A percentile compares a stretch with the other conserved stretches of the same genome.
Evolutionary conservation across 2,888 invertebrate genomes (phyloP).

Genomic region (Luffia ferchaultella): DNA sequence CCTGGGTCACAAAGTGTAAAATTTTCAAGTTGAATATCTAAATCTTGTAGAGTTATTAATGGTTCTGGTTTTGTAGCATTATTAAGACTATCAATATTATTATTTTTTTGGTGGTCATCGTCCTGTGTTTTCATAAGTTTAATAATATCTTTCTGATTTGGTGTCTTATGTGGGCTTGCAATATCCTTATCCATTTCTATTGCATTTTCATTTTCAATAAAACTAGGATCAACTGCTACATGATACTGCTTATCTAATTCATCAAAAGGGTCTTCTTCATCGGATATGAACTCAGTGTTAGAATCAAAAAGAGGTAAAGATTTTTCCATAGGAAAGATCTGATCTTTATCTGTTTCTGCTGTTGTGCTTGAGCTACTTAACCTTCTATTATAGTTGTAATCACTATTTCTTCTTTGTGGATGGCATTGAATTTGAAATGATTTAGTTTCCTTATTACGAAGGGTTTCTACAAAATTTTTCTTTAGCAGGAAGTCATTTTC

Average conservation of each 20-base stretch:
- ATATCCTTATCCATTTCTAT: conserved; percentile 17
- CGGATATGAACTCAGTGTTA: conserved; percentile 34
- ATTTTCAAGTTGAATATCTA: too few species aligned
- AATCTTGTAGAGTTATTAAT: too few species aligned
- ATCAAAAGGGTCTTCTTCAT: conserved; percentile 51
- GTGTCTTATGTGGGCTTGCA: background rate
- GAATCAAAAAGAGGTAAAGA: conserved; percentile 34
- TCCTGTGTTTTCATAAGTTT: too few species aligned
- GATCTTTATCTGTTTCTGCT: background rate
- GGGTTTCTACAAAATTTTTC: background rate
- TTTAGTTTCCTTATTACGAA: background rate
- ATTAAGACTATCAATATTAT: too few species aligned
- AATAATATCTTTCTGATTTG: too few species aligned
- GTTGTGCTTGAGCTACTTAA: background rate
- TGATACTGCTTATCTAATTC: conserved; percentile 55
- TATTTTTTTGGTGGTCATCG: too few species aligned
- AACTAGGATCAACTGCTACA: conserved; percentile 53
- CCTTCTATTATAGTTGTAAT: background rate
- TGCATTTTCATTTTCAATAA: conserved; percentile 32
- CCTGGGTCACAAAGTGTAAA: too few species aligned
- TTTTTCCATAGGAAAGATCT: background rate
- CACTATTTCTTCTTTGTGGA: background rate
- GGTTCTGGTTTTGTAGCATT: too few species aligned
- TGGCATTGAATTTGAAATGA: background rate
- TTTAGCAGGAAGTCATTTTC: background rate